A percentile compares a stretch with the other conserved stretches of the same genome.
Conservation (phyloP, 2,888 invertebrate genomes). For the Tyria jacobaeae region DNA sequence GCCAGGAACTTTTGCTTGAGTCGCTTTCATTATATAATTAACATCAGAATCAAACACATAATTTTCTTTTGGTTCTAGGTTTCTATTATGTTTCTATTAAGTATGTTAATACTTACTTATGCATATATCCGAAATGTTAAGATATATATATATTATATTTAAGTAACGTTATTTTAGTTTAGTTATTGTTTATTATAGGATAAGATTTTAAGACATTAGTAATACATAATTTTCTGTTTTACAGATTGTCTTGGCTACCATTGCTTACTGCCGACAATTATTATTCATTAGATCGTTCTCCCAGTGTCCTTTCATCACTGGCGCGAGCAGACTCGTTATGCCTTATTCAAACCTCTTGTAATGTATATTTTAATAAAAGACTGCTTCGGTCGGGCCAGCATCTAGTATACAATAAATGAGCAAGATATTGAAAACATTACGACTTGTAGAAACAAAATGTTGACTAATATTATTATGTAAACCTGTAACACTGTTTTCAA, state of each 20-base stretch:
- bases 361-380: conserved; percentile 74
- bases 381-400: conserved; percentile 40
- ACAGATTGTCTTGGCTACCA: conserved; percentile 63
- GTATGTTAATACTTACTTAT: too few relatives aligned
- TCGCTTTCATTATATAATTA: too few relatives aligned
- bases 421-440: conserved; percentile 32
- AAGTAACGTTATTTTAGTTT: neutral
- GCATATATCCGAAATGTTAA: too few relatives aligned
- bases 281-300: conserved; percentile 75
- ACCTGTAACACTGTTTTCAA: neutral
- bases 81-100: too few relatives aligned
- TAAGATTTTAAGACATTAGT: conserved; percentile 32
- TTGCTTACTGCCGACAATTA: conserved; percentile 66
- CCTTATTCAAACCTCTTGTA: conserved; percentile 71
- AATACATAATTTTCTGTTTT: conserved; percentile 39
- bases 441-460: conserved; percentile 28
- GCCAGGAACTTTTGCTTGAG: too few relatives aligned
- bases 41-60: too few relatives aligned
- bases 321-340: conserved; percentile 68
- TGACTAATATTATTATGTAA: neutral
- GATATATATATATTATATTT: too few relatives aligned
- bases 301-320: conserved; percentile 72
- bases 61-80: too few relatives aligned
- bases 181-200: conserved; percentile 12
- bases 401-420: conserved; percentile 38